Conservation (phyloP, 2,113 vertebrate genomes). For the Catharus bicknelli region DNA sequence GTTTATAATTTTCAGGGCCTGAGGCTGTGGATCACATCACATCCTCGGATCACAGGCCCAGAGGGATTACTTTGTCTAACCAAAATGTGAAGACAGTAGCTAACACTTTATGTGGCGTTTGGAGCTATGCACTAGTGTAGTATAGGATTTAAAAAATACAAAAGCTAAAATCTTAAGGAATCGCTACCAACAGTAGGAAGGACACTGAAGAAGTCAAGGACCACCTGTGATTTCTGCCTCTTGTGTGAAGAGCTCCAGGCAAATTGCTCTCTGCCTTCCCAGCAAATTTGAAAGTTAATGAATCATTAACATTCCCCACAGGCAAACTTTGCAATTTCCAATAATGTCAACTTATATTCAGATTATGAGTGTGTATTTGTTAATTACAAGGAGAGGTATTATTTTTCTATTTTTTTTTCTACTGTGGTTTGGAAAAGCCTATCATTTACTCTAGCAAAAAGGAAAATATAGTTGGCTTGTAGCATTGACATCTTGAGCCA, state of each 20-base stretch:
- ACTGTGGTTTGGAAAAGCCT: background rate
- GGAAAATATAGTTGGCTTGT: background rate
- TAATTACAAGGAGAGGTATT: background rate
- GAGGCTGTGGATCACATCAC: too few relatives aligned
- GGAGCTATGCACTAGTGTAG: background rate
- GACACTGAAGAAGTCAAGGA: background rate
- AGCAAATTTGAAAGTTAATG: background rate
- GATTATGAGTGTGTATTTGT: background rate
- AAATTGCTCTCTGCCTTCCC: background rate
- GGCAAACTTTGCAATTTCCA: conserved; percentile 12
- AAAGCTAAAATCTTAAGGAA: background rate
- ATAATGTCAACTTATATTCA: background rate
- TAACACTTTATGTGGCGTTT: background rate
- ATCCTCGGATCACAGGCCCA: background rate
- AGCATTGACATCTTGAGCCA: conserved; percentile 3
- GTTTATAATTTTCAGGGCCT: background rate
- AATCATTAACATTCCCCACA: background rate
- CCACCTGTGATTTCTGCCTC: background rate
- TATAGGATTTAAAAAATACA: background rate
- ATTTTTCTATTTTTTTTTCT: background rate
- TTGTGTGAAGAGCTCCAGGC: background rate
- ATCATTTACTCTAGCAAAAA: background rate
- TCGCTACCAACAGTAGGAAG: background rate
- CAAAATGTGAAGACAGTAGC: background rate
- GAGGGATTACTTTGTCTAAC: background rate